phyloP scores from a whole-genome alignment of 2,888 invertebrate species.

The Rhorus exstirpatorius region DNA sequence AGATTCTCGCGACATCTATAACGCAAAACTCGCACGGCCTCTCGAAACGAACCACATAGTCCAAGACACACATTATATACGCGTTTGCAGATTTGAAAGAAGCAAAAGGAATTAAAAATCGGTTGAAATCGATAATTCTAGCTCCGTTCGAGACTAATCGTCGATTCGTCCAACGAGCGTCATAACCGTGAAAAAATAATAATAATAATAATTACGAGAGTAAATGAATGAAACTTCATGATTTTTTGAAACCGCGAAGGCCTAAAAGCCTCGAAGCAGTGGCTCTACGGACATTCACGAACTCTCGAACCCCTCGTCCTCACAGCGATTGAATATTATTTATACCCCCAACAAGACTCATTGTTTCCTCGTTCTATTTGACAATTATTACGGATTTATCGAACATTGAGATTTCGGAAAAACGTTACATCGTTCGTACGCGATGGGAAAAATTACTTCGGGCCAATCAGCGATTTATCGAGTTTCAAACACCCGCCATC shows the following conservation, averaged over 20 bases:
- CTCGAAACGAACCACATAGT: conserved; percentile 13
- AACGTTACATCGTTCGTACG: conserved; percentile 53
- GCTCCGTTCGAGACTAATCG: not conserved
- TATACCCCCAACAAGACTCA: conserved; percentile 71
- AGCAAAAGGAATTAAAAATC: not conserved
- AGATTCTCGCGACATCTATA: conserved; percentile 67
- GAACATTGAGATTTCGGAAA: conserved; percentile 63
- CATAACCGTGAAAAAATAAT: conserved; percentile 27
- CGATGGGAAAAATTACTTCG: conserved; percentile 10
- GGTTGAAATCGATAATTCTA: no score
- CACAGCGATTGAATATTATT: conserved; percentile 83
- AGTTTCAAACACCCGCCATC: conserved; percentile 91
- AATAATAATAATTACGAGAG: not conserved
- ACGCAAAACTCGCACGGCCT: conserved; percentile 4
- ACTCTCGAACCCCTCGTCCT: conserved; percentile 91
- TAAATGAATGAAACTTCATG: conserved; percentile 63
- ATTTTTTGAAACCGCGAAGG: conserved; percentile 79
- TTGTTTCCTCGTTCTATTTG: conserved; percentile 60
- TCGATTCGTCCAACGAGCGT: conserved; percentile 18
- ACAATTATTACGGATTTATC: conserved; percentile 61
- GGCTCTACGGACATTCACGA: conserved; percentile 78
- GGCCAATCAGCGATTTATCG: conserved; percentile 86
- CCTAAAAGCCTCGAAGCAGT: conserved; percentile 84
- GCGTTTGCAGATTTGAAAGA: no score
- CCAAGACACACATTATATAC: no score